Evolutionary conservation across 1,140 invertebrate genomes (phyloP).

Genomic region (Plutomurus gul): DNA sequence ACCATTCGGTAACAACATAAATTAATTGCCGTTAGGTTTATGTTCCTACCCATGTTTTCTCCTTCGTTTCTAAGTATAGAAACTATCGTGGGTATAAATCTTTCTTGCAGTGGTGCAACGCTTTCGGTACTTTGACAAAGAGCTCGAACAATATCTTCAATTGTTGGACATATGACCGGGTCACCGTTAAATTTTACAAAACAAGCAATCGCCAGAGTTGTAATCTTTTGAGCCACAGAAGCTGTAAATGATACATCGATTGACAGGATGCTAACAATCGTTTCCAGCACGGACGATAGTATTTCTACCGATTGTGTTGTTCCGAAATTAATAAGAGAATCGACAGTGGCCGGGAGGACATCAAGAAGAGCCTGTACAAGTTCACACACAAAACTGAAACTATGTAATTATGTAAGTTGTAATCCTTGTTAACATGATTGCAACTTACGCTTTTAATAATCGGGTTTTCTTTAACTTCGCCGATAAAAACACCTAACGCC

Average conservation of each 20-base stretch:
- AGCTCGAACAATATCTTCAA: slow-evolving; percentile 61
- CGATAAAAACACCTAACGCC: slow-evolving; percentile 47
- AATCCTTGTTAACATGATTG: neutral
- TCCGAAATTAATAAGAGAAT: slow-evolving; percentile 62
- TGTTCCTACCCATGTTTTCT: slow-evolving; percentile 51
- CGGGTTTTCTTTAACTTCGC: slow-evolving; percentile 40
- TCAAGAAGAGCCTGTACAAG: slow-evolving; percentile 38
- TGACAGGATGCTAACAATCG: slow-evolving; percentile 69
- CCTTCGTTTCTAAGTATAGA: slow-evolving; percentile 63
- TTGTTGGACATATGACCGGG: slow-evolving; percentile 53
- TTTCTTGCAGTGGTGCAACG: slow-evolving; percentile 66
- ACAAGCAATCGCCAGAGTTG: slow-evolving; percentile 71
- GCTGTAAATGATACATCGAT: slow-evolving; percentile 72
- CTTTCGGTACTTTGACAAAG: slow-evolving; percentile 69
- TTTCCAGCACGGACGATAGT: slow-evolving; percentile 70
- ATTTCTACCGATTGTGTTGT: slow-evolving; percentile 65
- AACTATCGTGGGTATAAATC: slow-evolving; percentile 73
- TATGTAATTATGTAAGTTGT: too few species aligned
- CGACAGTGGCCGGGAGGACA: slow-evolving; percentile 62
- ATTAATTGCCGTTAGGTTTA: neutral
- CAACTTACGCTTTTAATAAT: slow-evolving; percentile 42
- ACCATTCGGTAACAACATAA: neutral
- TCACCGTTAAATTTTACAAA: slow-evolving; percentile 70
- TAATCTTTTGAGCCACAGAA: slow-evolving; percentile 68
- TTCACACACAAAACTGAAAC: slow-evolving; percentile 59